phyloP scores from a whole-genome alignment of 2,113 vertebrate species.

The Sciurus niger region DNA sequence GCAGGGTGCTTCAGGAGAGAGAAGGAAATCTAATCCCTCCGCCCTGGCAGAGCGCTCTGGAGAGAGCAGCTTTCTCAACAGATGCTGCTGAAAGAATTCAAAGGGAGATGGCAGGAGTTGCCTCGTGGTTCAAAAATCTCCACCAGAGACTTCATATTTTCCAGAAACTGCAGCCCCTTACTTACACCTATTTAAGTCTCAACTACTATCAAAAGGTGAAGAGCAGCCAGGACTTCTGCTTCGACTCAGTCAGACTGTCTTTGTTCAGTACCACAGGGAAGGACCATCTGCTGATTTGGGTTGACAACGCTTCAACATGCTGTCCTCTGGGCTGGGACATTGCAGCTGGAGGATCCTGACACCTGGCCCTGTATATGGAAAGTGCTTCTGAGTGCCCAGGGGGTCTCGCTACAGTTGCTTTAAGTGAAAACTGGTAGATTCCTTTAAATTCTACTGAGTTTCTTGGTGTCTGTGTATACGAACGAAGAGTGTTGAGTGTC shows the following conservation, averaged over 20 bases:
- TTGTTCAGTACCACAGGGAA: neutral
- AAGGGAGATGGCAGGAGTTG: neutral
- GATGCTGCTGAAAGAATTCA: neutral
- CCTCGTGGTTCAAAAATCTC: neutral
- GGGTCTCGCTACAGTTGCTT: neutral
- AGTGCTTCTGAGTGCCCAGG: neutral
- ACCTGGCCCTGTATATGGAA: neutral
- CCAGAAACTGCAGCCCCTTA: neutral
- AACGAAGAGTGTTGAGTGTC: neutral
- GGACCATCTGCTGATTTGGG: neutral
- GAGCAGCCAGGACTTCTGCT: neutral
- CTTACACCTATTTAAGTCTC: neutral
- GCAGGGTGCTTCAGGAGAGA: neutral
- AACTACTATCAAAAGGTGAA: neutral
- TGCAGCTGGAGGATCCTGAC: too few relatives aligned
- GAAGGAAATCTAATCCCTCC: too few relatives aligned
- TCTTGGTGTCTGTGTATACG: neutral
- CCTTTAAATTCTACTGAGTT: conserved; percentile 8
- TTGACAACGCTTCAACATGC: rapidly evolving
- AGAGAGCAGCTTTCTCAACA: neutral
- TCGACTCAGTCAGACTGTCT: neutral
- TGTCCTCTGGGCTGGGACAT: neutral
- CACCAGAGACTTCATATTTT: neutral
- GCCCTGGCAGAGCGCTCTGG: too few relatives aligned
- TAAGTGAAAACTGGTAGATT: neutral